Base-by-base conservation (phyloP, 2,888 invertebrate genomes). In the Tenthredo notha region DNA sequence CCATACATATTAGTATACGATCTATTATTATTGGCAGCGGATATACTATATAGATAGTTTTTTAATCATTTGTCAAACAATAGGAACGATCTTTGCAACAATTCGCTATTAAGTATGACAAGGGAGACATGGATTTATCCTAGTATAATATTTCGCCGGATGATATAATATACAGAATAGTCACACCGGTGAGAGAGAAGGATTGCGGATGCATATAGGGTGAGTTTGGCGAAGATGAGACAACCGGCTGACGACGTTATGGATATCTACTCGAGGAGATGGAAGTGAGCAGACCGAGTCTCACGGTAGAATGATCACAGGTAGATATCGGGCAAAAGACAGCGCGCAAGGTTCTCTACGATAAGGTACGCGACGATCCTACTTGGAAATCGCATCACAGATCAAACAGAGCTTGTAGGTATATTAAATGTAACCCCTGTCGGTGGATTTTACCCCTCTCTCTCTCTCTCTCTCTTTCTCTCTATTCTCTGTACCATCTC, bases 271-370 rank as follows among this genome's bases (percentile, higher is more conserved):
- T 87, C 80, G 72, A 84, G 85, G 78, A 85, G 77, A 84, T 75
- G 84, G 70, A 74, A 83, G 74, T 85, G 86, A 85, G 86, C 86
- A 90, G 90, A 90, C 91, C 91, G 90, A 87, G 91, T 92, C 90
- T 92, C 91, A 93, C 93, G 92, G 92, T 89, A 93, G 93, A 93
- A 89, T 89, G 93, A 93, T 93, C 93, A 93, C 92, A 93, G 92
- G 92, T 83, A 80, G 33, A 25, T 78, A 78, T 54, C 67, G 65
- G 6, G 83, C 33, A 83, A 83, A 83, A 83, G 83, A 83, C 83
- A 80, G 33, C 80, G 61, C 25, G 21, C 37, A 10, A 25, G 65
- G n/a, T 80, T 65, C 80, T 58, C 58, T 80, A 50, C 77, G 50
- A 21, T 61, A 61, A 54, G 54, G 18, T 54, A 54, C 54, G 25